A percentile compares a stretch with the other conserved stretches of the same genome.
Evolutionary conservation across 2,113 vertebrate genomes (phyloP).

Genomic region (Rhinogobius similis): DNA sequence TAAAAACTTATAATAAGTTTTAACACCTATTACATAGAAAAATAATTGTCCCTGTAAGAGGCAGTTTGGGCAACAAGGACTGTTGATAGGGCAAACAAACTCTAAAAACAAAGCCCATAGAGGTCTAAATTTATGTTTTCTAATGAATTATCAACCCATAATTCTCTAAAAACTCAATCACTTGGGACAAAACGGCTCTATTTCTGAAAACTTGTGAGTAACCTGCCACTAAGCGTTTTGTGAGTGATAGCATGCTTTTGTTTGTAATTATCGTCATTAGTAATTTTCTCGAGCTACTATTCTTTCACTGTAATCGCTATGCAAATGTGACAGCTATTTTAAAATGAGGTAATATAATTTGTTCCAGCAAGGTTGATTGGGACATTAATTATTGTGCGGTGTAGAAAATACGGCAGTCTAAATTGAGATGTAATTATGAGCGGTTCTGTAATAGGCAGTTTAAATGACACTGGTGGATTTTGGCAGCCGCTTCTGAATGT

Average conservation of each 20-base stretch:
- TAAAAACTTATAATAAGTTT: too few species aligned
- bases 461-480: slow-evolving; percentile 65
- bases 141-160: background rate
- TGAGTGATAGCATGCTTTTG: slow-evolving; percentile 36
- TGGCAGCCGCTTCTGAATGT: slow-evolving; percentile 50
- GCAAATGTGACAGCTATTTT: slow-evolving; percentile 62
- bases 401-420: slow-evolving; percentile 61
- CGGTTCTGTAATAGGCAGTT: slow-evolving; percentile 59
- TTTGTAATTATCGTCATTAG: slow-evolving; percentile 54
- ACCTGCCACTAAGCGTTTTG: slow-evolving; percentile 12
- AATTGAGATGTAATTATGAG: slow-evolving; percentile 68
- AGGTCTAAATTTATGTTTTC: background rate
- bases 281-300: slow-evolving; percentile 30
- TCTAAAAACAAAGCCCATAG: background rate
- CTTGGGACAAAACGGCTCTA: background rate
- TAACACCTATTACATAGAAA: too few species aligned
- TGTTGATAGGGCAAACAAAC: too few species aligned
- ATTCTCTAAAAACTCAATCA: background rate
- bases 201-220: slow-evolving; percentile 11
- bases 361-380: slow-evolving; percentile 70
- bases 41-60: too few species aligned
- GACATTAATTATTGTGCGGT: slow-evolving; percentile 67
- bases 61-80: too few species aligned
- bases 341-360: slow-evolving; percentile 65
- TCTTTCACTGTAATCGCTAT: slow-evolving; percentile 59